These are phyloP conservation scores for Cebidichthys violaceus DNA, from an alignment of 2,113 vertebrate genomes.

Conservation along the genomic window DNA sequence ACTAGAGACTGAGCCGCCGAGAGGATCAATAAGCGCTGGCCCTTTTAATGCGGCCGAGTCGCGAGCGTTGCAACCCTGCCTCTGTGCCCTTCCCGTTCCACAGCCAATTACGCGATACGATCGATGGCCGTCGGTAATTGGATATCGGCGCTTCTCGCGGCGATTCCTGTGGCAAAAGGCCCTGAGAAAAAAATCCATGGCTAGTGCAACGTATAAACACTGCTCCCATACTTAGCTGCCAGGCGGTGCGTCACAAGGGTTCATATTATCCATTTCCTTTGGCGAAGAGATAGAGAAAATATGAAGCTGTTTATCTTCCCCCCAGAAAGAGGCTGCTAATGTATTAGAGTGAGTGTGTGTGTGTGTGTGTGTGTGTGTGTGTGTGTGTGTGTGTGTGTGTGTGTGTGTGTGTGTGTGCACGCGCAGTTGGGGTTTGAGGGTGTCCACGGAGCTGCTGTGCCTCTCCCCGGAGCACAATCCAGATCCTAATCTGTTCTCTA, in stretches of 20 bases:
- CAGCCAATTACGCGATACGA: conserved; percentile 81
- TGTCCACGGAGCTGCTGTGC: conserved; percentile 31
- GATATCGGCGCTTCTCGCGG: conserved; percentile 69
- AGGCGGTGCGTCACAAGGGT: conserved; percentile 26
- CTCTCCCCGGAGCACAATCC: conserved; percentile 48
- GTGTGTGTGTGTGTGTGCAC: conserved; percentile 28
- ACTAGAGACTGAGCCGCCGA: conserved; percentile 60
- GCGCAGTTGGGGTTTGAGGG: conserved; percentile 31
- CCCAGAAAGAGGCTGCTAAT: conserved; percentile 41
- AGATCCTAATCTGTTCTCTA: conserved; percentile 72
- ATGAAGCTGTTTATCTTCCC: conserved; percentile 71
- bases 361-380: conserved; percentile 27
- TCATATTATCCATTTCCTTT: conserved; percentile 48
- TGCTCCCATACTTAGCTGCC: conserved; percentile 35
- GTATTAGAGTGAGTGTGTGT: conserved; percentile 30
- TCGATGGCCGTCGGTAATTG: conserved; percentile 80
- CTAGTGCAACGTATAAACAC: conserved; percentile 43
- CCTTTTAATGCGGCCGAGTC: conserved; percentile 55
- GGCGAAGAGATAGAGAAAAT: conserved; percentile 57
- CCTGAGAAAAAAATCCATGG: conserved; percentile 48
- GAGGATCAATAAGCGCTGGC: conserved; percentile 75
- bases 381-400: conserved; percentile 24
- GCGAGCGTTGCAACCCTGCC: conserved; percentile 73
- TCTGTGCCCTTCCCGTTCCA: conserved; percentile 67
- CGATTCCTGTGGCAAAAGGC: conserved; percentile 24